Percentiles rank a stretch among this genome's conserved stretches.
Conservation (phyloP, 2,797 vertebrate species). For the Dipus sagitta region DNA sequence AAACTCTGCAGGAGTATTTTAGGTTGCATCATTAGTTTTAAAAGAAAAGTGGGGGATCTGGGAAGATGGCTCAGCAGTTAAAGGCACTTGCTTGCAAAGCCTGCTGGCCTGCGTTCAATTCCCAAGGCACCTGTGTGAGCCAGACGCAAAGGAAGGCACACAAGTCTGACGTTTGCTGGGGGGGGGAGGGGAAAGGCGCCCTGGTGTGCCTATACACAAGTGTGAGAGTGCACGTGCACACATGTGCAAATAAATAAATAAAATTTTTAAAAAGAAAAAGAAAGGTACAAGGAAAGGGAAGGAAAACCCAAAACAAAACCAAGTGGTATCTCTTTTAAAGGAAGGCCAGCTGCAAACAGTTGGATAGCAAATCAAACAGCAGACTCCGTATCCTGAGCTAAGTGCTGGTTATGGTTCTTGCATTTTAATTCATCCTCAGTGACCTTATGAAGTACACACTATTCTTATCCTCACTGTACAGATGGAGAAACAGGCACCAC, state of each 20-base stretch:
- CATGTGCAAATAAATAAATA: too few relatives aligned
- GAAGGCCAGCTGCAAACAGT: neutral
- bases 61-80: too few relatives aligned
- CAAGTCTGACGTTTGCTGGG: too few relatives aligned
- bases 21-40: slow-evolving; percentile 15
- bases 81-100: too few relatives aligned
- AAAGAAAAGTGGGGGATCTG: too few relatives aligned
- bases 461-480: neutral
- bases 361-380: neutral
- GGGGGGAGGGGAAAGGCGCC: too few relatives aligned
- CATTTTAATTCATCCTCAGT: neutral
- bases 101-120: too few relatives aligned
- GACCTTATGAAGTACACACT: neutral
- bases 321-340: neutral
- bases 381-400: neutral
- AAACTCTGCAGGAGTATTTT: slow-evolving; percentile 18
- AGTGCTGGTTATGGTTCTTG: neutral
- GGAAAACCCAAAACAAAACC: neutral
- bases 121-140: too few relatives aligned
- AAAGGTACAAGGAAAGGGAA: neutral
- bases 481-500: neutral
- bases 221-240: too few relatives aligned
- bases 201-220: too few relatives aligned
- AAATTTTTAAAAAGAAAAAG: neutral
- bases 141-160: too few relatives aligned